Conservation (phyloP, 2,888 invertebrate species). For the Panzeria rudis region DNA sequence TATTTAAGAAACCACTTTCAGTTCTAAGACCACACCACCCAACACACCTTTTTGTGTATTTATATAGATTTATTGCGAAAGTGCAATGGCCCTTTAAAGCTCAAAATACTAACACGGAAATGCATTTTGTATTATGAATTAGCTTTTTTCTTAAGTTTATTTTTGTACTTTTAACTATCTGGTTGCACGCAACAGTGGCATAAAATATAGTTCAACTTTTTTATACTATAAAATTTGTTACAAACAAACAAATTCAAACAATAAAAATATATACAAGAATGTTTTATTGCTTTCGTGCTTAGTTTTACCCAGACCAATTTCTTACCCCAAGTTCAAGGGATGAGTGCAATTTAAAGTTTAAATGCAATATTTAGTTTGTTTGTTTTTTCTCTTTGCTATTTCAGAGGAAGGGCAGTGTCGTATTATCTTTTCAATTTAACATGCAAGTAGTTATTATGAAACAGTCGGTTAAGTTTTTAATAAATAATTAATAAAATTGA, state of each 20-base stretch:
- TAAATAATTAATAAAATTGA: conserved; percentile 31
- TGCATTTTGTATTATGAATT: conserved; percentile 40
- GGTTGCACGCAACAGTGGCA: conserved; percentile 68
- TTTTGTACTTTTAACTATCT: conserved; percentile 43
- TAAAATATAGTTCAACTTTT: conserved; percentile 64
- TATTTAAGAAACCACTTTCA: background rate
- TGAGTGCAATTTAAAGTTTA: conserved; percentile 51
- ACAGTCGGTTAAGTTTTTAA: conserved; percentile 24
- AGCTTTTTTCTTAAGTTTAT: background rate
- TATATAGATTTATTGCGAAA: conserved; percentile 42
- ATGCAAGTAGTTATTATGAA: conserved; percentile 21
- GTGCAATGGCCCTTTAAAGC: conserved; percentile 67
- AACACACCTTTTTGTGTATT: conserved; percentile 12
- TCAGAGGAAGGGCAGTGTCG: background rate
- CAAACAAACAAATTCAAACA: conserved; percentile 20
- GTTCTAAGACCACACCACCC: background rate
- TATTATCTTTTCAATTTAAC: background rate
- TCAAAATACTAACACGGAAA: conserved; percentile 52
- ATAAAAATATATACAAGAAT: background rate
- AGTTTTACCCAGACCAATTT: conserved; percentile 42
- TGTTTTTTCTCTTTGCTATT: background rate
- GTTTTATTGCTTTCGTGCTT: conserved; percentile 12
- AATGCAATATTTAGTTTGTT: conserved; percentile 29
- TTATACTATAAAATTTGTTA: background rate
- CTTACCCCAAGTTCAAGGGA: conserved; percentile 67